A percentile compares a stretch with the other conserved stretches of the same genome.
phyloP scores from a whole-genome alignment of 2,888 invertebrate species.

The Pharmacophagus antenor region DNA sequence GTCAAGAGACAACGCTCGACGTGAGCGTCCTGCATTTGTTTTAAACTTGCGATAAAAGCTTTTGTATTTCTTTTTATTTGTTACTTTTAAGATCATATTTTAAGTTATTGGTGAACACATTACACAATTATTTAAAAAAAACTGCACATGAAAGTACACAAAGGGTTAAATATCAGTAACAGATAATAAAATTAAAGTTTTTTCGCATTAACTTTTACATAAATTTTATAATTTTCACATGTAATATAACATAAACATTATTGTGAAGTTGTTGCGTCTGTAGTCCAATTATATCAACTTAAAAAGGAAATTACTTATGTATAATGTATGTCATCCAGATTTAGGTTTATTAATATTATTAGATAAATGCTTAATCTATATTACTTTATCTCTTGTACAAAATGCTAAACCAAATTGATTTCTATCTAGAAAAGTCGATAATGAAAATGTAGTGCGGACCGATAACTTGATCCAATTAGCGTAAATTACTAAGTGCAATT shows the following conservation, averaged over 20 bases:
- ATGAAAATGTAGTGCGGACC: conserved; percentile 18
- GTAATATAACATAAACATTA: too few species aligned
- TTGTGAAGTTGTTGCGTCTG: too few species aligned
- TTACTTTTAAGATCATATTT: background rate
- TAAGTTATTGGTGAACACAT: background rate
- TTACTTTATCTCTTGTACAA: background rate
- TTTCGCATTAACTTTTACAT: too few species aligned
- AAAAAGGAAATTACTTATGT: background rate
- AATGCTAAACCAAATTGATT: conserved; percentile 3
- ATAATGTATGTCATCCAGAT: background rate
- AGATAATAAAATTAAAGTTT: too few species aligned
- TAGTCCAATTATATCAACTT: background rate
- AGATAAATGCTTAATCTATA: background rate
- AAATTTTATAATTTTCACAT: too few species aligned
- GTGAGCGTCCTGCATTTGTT: conserved; percentile 13
- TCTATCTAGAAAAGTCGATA: conserved; percentile 22
- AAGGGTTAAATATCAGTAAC: background rate
- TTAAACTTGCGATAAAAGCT: conserved; percentile 12
- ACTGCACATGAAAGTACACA: background rate
- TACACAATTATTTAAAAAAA: background rate
- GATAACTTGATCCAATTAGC: conserved; percentile 27
- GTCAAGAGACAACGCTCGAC: conserved; percentile 15
- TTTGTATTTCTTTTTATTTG: background rate
- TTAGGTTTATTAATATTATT: background rate
- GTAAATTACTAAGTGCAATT: conserved; percentile 29